phyloP scores from a whole-genome alignment of 2,888 invertebrate species.

The Lepidocyrtoides sp. region DNA sequence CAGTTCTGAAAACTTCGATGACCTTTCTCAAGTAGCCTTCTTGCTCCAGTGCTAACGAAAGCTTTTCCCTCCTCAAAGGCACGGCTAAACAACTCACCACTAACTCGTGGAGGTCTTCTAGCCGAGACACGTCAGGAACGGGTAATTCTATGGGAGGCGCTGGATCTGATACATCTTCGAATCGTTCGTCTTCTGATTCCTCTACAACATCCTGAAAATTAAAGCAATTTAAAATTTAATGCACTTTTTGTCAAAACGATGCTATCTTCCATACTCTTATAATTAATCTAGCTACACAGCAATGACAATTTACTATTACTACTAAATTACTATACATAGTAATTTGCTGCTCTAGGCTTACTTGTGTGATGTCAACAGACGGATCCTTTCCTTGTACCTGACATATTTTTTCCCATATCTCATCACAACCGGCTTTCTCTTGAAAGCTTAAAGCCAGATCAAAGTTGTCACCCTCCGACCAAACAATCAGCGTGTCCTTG shows the following conservation, averaged over 20 bases:
- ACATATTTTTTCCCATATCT: conserved; percentile 99
- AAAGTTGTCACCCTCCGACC: conserved; percentile 99
- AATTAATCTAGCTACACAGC: too few relatives aligned
- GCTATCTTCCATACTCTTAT: too few relatives aligned
- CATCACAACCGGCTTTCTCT: conserved; percentile 99
- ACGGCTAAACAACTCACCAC: conserved; percentile 95
- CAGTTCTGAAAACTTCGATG: conserved; percentile 97
- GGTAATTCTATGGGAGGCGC: conserved; percentile 98
- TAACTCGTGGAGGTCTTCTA: conserved; percentile 98
- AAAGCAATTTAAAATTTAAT: too few relatives aligned
- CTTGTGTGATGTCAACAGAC: conserved; percentile 98
- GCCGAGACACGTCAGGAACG: conserved; percentile 96
- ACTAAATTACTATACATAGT: neutral
- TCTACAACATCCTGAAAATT: conserved; percentile 98
- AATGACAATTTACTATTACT: too few relatives aligned
- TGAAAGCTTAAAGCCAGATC: conserved; percentile 99
- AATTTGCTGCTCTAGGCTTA: conserved; percentile 37
- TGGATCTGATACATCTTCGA: conserved; percentile 98
- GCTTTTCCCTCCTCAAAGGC: conserved; percentile 96
- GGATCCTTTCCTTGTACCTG: conserved; percentile 99
- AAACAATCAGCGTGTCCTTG: conserved; percentile 98
- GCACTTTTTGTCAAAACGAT: too few relatives aligned
- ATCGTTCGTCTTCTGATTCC: conserved; percentile 98
- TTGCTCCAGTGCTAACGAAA: conserved; percentile 96
- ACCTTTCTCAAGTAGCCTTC: conserved; percentile 98